These are phyloP conservation scores for Lithophane leautieri DNA, from an alignment of 2,888 invertebrate genomes.

Conservation along the genomic window DNA sequence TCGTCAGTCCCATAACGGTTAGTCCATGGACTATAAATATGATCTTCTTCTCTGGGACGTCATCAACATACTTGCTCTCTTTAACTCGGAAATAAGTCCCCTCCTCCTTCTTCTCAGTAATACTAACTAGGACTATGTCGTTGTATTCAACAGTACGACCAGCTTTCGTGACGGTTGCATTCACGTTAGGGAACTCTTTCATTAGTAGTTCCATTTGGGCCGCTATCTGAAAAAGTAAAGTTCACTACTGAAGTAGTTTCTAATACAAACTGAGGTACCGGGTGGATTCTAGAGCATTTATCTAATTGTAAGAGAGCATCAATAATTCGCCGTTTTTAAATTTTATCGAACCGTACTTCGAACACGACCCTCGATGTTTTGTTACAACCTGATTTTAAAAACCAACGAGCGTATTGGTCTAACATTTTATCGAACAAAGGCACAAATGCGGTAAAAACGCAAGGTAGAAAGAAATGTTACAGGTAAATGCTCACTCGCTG, in stretches of 20 bases:
- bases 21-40: constrained; percentile 85
- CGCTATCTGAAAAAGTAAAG: constrained; percentile 70
- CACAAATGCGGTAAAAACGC: too few species aligned
- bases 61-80: constrained; percentile 77
- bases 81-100: constrained; percentile 69
- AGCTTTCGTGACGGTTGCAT: constrained; percentile 72
- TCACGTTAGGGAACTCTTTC: constrained; percentile 67
- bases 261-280: not conserved
- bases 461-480: too few species aligned
- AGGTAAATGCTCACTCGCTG: too few species aligned
- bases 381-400: too few species aligned
- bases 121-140: constrained; percentile 79
- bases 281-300: too few species aligned
- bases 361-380: too few species aligned
- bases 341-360: too few species aligned
- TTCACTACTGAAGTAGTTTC: not conserved
- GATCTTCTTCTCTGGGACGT: constrained; percentile 79
- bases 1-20: constrained; percentile 74
- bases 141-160: constrained; percentile 81
- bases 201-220: constrained; percentile 68
- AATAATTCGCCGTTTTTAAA: too few species aligned
- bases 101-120: constrained; percentile 60
- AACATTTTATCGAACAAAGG: too few species aligned
- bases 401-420: too few species aligned
- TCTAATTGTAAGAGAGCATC: too few species aligned